Conservation (phyloP, 2,888 invertebrate species). For the Cryptocheilus praepositus region DNA sequence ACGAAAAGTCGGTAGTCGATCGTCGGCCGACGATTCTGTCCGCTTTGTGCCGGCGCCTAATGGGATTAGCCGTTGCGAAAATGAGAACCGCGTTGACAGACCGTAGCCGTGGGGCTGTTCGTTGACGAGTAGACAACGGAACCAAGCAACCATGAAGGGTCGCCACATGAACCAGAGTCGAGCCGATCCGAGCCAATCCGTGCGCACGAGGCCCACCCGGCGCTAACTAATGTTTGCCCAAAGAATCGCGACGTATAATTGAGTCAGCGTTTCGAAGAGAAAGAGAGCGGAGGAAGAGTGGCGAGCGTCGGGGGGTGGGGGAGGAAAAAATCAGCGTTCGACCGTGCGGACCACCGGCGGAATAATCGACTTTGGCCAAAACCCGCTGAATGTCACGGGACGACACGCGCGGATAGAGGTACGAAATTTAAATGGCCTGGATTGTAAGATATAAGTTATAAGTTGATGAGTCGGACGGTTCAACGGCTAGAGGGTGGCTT, state of each 20-base stretch:
- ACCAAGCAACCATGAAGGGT: constrained; percentile 71
- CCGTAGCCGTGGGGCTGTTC: constrained; percentile 59
- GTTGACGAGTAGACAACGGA: constrained; percentile 73
- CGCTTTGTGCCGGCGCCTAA: constrained; percentile 21
- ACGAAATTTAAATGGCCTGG: no score
- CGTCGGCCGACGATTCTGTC: no score
- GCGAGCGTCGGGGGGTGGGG: neutral
- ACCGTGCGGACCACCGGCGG: constrained; percentile 28
- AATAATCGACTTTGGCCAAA: constrained; percentile 41
- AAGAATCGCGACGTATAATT: constrained; percentile 72
- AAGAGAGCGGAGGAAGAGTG: neutral
- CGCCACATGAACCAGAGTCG: constrained; percentile 64
- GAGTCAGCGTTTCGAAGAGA: constrained; percentile 53
- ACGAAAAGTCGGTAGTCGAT: no score
- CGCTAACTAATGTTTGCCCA: constrained; percentile 75
- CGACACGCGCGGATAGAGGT: no score
- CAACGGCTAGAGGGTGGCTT: no score
- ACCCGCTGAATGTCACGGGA: no score
- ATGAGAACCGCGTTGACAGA: constrained; percentile 71
- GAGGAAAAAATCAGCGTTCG: constrained; percentile 30
- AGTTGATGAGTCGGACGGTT: no score
- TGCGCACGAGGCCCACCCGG: constrained; percentile 51
- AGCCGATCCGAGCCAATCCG: constrained; percentile 66
- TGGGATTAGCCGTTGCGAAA: constrained; percentile 48
- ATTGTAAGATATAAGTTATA: no score